Conservation (phyloP, 2,888 invertebrate species). For the Lasioglossum zephyrum region DNA sequence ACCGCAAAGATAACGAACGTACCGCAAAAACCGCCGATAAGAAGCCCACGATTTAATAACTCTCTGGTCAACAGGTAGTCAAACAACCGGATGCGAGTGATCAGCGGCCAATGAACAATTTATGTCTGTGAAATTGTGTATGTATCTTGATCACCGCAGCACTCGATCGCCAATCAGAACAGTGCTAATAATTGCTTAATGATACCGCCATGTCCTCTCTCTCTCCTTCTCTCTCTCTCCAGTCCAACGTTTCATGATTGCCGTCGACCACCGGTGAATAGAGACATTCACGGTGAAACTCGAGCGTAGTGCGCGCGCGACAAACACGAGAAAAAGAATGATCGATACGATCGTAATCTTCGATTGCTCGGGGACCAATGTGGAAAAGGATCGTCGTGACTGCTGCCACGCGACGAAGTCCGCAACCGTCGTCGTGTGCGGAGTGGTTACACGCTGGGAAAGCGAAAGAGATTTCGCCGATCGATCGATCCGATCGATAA, state of each 20-base stretch:
- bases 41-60: not conserved
- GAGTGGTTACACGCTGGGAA: conserved; percentile 45
- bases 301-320: conserved; percentile 1
- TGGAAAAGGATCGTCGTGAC: conserved; percentile 46
- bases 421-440: not conserved
- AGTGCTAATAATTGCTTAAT: conserved; percentile 9
- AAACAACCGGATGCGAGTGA: not conserved
- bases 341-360: conserved; percentile 56
- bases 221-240: no score
- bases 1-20: not conserved
- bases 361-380: conserved; percentile 39
- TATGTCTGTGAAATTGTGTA: not conserved
- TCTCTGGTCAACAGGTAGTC: not conserved
- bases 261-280: conserved; percentile 14
- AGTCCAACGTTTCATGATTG: not conserved
- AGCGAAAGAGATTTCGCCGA: conserved; percentile 67
- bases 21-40: not conserved
- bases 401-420: conserved; percentile 31
- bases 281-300: conserved; percentile 52
- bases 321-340: conserved; percentile 13
- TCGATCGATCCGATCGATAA: conserved; percentile 52
- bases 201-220: not conserved
- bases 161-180: not conserved
- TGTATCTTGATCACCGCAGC: not conserved
- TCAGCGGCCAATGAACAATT: not conserved